Evolutionary conservation across 2,797 vertebrate genomes (phyloP), one percentile per base, ranked within the genome.

Genomic region (Limnodromus scolopaceus): DNA sequence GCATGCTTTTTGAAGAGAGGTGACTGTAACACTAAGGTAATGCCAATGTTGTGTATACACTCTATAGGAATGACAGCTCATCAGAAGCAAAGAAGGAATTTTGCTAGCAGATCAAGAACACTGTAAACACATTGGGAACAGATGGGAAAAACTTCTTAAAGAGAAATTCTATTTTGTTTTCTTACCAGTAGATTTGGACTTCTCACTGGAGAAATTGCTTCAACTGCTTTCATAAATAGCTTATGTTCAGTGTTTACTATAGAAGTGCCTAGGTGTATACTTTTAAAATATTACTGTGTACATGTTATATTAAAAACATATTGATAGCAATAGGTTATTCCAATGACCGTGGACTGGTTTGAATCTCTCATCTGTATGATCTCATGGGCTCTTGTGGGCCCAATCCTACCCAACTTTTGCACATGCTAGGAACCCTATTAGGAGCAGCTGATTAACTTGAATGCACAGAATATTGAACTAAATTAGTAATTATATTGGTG

Each of bases 161-260:
- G 38, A 87, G 24, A 89, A 88, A 61, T n/a, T 53, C 36, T 81
- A 4, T 15, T 88, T 57, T 79, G 27, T 79, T 89, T 72, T 74
- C 68, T 32, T 64, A n/a, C 38, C 19, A 51, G 55, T 69, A 55
- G 76, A 9, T 38, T 74, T 77, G 27, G 57, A 88, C 32, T 81
- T 79, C 55, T 82, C 39, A 38, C 2, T 76, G 70, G 55, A 96
- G 61, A 88, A 90, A 74, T 66, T 61, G 14, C n/a, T 87, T 66
- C 36, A 45, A 10, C 3, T 76, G 57, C 39, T 77, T 34, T 76
- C 43, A 34, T 13, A 54, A 89, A 51, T 1, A 86, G 30, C 49
- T 84, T 16, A 25, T 13, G 17, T 23, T 48, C 49, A 72, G 30
- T 36, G 64, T 53, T 93, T 49, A 46, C 45, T 22, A 12, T 0